Conservation (phyloP, 2,888 invertebrate species). For the Parascotia fuliginaria region DNA sequence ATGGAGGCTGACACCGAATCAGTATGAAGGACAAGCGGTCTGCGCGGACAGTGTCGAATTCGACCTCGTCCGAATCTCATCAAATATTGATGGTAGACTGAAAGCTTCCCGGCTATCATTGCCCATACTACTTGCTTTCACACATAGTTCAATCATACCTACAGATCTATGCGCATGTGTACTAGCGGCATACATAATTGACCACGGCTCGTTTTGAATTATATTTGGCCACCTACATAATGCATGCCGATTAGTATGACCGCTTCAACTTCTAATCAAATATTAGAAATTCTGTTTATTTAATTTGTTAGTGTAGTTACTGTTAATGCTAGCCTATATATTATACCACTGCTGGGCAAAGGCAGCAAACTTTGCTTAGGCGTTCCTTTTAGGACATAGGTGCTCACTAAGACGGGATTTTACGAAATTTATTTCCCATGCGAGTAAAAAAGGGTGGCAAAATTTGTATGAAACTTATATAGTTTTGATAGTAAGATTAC, state of each 20-base stretch:
- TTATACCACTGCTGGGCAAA: no score
- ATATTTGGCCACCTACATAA: conserved; percentile 34
- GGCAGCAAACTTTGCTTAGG: no score
- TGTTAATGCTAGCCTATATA: no score
- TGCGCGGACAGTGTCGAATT: conserved; percentile 45
- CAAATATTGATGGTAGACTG: conserved; percentile 76
- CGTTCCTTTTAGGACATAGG: no score
- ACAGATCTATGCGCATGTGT: conserved; percentile 45
- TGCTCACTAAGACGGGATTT: no score
- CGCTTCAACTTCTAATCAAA: conserved; percentile 22
- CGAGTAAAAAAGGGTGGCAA: no score
- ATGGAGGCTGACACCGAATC: conserved; percentile 34
- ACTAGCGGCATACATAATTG: conserved; percentile 66
- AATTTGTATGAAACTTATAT: no score
- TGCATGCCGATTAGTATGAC: conserved; percentile 36
- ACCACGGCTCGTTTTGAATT: conserved; percentile 47
- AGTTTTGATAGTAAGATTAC: no score
- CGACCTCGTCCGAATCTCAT: conserved; percentile 72
- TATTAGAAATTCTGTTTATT: background rate
- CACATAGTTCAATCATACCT: conserved; percentile 34
- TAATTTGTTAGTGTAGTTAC: background rate
- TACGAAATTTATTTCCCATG: no score
- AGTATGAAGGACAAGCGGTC: conserved; percentile 36
- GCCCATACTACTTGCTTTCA: conserved; percentile 14
- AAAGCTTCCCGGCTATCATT: conserved; percentile 60